Conservation (phyloP, 2,888 invertebrate genomes). For the Chymomyza procnemis region DNA sequence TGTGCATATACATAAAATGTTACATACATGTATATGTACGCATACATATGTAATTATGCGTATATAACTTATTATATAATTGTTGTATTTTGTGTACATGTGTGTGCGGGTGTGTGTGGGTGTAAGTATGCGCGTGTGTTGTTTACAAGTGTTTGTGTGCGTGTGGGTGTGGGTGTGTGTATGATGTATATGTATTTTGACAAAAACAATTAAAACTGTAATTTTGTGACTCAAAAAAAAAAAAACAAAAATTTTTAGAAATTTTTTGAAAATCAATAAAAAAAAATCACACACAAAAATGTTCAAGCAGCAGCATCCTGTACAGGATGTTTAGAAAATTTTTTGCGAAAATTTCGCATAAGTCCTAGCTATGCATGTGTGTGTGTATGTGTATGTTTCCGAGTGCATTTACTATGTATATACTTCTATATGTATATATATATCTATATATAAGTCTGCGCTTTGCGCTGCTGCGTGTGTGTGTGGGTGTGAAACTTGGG, state of each 20-base stretch:
- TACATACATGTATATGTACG: conserved; percentile 2
- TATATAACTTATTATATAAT: conserved; percentile 21
- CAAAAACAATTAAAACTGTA: neutral
- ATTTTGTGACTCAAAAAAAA: no score
- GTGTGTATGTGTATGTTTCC: conserved; percentile 8
- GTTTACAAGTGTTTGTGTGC: conserved; percentile 13
- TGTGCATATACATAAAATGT: conserved; percentile 6
- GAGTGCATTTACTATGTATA: neutral
- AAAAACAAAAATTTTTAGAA: no score
- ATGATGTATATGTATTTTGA: conserved; percentile 16
- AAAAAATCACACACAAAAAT: no score
- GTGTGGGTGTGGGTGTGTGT: neutral
- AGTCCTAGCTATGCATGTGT: no score
- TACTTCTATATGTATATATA: neutral
- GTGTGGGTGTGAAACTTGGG: no score
- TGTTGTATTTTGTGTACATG: conserved; percentile 6
- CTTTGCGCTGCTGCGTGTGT: neutral
- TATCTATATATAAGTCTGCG: neutral
- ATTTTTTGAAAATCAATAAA: no score
- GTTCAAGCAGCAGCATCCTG: neutral
- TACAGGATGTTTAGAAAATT: no score
- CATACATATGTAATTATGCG: neutral
- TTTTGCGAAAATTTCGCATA: no score
- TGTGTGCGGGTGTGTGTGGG: neutral
- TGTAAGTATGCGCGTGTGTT: conserved; percentile 19